phyloP scores from a whole-genome alignment of 2,797 vertebrate species.

The Mionectes olivaceus region DNA sequence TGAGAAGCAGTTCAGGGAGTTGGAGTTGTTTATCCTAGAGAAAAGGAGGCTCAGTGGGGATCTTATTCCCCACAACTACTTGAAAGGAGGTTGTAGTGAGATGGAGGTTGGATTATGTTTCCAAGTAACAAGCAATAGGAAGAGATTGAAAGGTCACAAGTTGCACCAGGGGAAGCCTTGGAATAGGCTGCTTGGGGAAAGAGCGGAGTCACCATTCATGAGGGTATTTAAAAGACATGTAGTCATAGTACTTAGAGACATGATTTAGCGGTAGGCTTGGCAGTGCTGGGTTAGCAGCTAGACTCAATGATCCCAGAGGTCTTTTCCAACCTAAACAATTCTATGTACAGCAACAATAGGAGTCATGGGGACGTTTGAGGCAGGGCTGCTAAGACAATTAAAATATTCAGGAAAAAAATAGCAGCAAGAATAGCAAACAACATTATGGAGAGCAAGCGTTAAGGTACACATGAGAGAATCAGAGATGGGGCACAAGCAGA shows the following conservation, averaged over 20 bases:
- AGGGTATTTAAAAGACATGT: not conserved
- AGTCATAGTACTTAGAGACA: not conserved
- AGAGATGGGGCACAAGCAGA: not conserved
- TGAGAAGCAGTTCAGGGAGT: not conserved
- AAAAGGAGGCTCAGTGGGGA: not conserved
- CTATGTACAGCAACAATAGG: not conserved
- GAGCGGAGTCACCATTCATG: not conserved
- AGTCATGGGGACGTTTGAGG: not conserved
- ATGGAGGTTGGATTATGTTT: rapidly evolving
- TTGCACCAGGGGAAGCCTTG: not conserved
- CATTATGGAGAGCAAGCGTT: not conserved
- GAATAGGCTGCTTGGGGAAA: not conserved
- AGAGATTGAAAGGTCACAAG: not conserved
- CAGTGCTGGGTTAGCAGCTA: not conserved
- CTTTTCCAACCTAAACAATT: not conserved
- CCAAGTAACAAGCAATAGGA: not conserved
- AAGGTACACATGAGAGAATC: not conserved
- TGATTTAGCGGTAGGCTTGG: not conserved
- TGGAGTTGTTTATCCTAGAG: not conserved
- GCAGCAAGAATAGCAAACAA: not conserved
- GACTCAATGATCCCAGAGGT: not conserved
- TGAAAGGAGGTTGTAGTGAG: not conserved
- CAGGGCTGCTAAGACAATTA: not conserved
- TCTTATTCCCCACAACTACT: too few species aligned
- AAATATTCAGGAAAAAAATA: not conserved